phyloP scores from a whole-genome alignment of 2,113 vertebrate genomes.

The Percopsis transmontana region DNA sequence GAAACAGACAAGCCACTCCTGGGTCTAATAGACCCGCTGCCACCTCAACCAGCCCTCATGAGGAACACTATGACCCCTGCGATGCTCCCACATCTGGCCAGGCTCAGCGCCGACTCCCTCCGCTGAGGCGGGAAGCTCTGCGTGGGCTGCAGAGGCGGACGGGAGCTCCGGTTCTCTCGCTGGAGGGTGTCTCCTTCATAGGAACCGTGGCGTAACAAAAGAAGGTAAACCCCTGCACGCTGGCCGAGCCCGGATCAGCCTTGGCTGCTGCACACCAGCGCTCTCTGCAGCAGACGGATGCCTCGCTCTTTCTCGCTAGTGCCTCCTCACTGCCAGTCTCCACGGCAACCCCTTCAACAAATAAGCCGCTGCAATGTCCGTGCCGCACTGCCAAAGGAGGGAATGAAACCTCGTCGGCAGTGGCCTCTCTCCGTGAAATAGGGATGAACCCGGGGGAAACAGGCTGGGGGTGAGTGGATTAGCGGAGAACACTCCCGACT shows the following conservation, averaged over 20 bases:
- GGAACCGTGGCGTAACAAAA: slow-evolving; percentile 38
- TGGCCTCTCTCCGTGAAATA: slow-evolving; percentile 45
- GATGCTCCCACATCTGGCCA: slow-evolving; percentile 62
- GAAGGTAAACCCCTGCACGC: slow-evolving; percentile 12
- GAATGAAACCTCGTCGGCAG: slow-evolving; percentile 64
- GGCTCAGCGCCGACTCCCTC: slow-evolving; percentile 38
- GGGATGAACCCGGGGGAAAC: slow-evolving; percentile 41
- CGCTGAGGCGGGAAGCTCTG: slow-evolving; percentile 30
- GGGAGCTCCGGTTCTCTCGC: slow-evolving; percentile 33
- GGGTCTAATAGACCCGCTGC: slow-evolving; percentile 70
- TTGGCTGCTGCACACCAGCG: slow-evolving; percentile 55
- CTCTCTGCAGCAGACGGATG: slow-evolving; percentile 58
- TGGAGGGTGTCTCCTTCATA: slow-evolving; percentile 45
- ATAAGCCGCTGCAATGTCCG: slow-evolving; percentile 76
- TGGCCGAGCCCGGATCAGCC: slow-evolving; percentile 56
- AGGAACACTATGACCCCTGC: slow-evolving; percentile 61
- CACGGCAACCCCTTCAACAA: slow-evolving; percentile 94
- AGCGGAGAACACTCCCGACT: slow-evolving; percentile 51
- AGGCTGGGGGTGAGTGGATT: slow-evolving; percentile 40
- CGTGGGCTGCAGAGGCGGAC: slow-evolving; percentile 7
- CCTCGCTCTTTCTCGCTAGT: slow-evolving; percentile 69
- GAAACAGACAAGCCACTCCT: slow-evolving; percentile 48
- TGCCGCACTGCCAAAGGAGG: slow-evolving; percentile 59
- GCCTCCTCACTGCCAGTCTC: slow-evolving; percentile 81
- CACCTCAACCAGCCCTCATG: slow-evolving; percentile 62